Evolutionary conservation across 2,113 vertebrate genomes (phyloP).

Genomic region (Otis tarda): DNA sequence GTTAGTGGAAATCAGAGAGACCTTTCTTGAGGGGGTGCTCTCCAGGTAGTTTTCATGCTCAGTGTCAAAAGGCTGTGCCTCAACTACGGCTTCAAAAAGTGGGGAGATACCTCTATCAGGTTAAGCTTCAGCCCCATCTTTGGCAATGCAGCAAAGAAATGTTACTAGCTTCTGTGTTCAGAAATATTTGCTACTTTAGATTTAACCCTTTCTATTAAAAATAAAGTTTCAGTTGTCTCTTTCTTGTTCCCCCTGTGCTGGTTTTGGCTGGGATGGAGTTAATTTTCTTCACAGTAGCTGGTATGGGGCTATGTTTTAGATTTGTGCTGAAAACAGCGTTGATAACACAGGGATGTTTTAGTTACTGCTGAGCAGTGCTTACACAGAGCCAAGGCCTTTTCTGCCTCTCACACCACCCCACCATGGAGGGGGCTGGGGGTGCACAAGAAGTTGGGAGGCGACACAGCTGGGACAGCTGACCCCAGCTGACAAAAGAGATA

Average conservation of each 20-base stretch:
- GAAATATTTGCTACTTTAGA: background rate
- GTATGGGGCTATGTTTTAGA: too few relatives aligned
- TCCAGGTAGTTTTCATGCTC: background rate
- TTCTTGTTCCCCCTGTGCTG: background rate
- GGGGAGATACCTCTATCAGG: background rate
- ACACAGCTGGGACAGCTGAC: too few relatives aligned
- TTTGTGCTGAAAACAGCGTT: too few relatives aligned
- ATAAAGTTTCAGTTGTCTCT: background rate
- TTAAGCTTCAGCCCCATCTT: background rate
- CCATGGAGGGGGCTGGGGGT: too few relatives aligned
- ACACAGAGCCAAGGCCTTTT: too few relatives aligned
- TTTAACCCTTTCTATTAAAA: background rate
- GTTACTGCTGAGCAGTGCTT: too few relatives aligned
- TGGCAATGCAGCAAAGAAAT: background rate
- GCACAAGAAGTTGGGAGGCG: too few relatives aligned
- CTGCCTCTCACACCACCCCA: too few relatives aligned
- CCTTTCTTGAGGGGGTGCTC: background rate
- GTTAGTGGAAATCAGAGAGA: background rate
- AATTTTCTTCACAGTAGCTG: too few relatives aligned
- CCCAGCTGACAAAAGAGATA: too few relatives aligned
- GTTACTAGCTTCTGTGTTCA: background rate
- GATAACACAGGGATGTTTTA: too few relatives aligned
- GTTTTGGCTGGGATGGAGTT: too few relatives aligned
- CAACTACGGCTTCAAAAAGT: background rate
- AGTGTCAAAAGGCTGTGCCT: background rate